Evolutionary conservation across 2,797 vertebrate species (phyloP).

Genomic region (Phataginus tricuspis): DNA sequence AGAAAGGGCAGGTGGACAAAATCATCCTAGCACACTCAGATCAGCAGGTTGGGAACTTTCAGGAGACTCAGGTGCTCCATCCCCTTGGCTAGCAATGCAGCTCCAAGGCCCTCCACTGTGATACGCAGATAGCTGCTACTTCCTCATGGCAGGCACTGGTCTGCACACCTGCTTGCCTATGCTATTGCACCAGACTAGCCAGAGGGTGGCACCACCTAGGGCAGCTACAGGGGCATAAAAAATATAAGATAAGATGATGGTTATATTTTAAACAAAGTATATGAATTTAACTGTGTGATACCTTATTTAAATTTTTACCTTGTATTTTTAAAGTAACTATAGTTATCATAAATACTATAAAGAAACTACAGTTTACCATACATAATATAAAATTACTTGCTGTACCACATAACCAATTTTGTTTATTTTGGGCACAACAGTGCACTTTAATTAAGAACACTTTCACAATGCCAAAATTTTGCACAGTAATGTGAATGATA

Average conservation of each 20-base stretch:
- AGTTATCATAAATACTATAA: not conserved
- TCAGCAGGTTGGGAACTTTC: no score
- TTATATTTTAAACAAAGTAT: not conserved
- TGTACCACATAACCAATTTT: slow-evolving; percentile 65
- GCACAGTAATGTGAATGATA: slow-evolving; percentile 75
- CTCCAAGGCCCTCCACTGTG: no score
- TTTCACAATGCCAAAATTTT: slow-evolving; percentile 80
- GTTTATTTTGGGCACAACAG: slow-evolving; percentile 76
- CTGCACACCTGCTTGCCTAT: no score
- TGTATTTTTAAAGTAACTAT: not conserved
- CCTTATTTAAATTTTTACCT: not conserved
- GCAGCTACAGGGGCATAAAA: not conserved
- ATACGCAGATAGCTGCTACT: no score
- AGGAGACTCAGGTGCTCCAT: no score
- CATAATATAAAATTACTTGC: not conserved
- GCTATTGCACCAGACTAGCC: no score
- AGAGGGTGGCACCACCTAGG: no score
- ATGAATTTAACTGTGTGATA: not conserved
- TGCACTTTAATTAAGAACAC: slow-evolving; percentile 83
- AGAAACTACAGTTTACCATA: not conserved
- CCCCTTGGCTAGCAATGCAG: no score
- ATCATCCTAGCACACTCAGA: no score
- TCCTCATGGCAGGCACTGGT: no score
- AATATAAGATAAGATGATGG: not conserved
- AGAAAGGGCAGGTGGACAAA: no score